A percentile compares a stretch with the other conserved stretches of the same genome.
phyloP scores from a whole-genome alignment of 2,888 invertebrate species.

The Thymelicus acteon region DNA sequence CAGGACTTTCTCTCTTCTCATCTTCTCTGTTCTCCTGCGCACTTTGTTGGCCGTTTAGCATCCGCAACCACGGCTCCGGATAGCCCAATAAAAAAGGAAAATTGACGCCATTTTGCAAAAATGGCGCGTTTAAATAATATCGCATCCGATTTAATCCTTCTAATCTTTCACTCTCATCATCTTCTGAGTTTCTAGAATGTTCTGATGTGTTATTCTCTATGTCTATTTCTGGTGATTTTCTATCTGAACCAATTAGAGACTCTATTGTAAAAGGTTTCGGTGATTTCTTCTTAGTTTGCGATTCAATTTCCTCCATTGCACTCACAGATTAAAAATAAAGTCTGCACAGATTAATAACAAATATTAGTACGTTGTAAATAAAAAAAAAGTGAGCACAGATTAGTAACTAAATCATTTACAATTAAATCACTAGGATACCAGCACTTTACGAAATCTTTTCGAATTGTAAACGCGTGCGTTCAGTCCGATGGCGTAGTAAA shows the following conservation, averaged over 20 bases:
- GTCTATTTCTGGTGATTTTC: constrained; percentile 79
- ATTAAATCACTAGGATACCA: constrained; percentile 22
- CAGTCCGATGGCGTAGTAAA: constrained; percentile 59
- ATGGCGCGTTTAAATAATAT: constrained; percentile 75
- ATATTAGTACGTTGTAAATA: constrained; percentile 3
- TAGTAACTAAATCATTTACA: background rate
- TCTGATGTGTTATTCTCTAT: constrained; percentile 76
- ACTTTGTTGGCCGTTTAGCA: constrained; percentile 61
- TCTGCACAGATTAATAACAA: no score
- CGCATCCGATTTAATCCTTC: constrained; percentile 74
- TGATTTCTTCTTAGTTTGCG: constrained; percentile 70
- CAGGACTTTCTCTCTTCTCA: constrained; percentile 76
- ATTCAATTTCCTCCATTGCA: constrained; percentile 70
- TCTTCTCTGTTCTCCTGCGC: constrained; percentile 61
- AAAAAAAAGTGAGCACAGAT: constrained; percentile 7
- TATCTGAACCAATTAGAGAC: constrained; percentile 79
- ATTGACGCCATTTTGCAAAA: constrained; percentile 72
- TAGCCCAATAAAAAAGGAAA: constrained; percentile 78
- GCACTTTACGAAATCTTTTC: constrained; percentile 40
- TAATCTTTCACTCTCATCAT: constrained; percentile 67
- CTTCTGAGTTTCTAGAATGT: constrained; percentile 73
- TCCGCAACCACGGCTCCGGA: constrained; percentile 76
- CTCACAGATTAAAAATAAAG: constrained; percentile 36
- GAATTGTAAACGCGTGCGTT: constrained; percentile 55
- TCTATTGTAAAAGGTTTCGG: constrained; percentile 87